A percentile compares a stretch with the other conserved stretches of the same genome.
These are phyloP conservation scores for Lepidocyrtinus sp. DNA, from an alignment of 2,888 invertebrate species.

Conservation along the genomic window DNA sequence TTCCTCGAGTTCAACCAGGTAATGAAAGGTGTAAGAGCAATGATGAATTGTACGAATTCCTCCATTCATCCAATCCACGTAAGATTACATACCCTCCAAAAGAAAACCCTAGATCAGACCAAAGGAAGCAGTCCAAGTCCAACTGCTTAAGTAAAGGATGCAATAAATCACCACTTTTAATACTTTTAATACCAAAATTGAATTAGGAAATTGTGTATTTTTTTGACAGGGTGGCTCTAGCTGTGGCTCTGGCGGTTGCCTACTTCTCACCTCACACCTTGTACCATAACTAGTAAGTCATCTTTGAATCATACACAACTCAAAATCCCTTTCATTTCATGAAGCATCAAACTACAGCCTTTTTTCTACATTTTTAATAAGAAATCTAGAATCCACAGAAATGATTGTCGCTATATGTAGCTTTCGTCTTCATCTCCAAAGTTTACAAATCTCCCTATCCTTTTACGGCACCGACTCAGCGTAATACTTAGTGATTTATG, in stretches of 20 bases:
- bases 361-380: neutral
- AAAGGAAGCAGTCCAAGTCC: too few species aligned
- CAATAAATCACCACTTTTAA: slow-evolving; percentile 47
- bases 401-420: slow-evolving; percentile 55
- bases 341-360: too few species aligned
- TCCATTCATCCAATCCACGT: neutral
- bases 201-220: slow-evolving; percentile 23
- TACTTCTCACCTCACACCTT: slow-evolving; percentile 56
- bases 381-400: slow-evolving; percentile 14
- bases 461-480: slow-evolving; percentile 63
- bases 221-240: slow-evolving; percentile 3
- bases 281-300: too few species aligned
- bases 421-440: neutral
- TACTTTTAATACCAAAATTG: slow-evolving; percentile 40
- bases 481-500: slow-evolving; percentile 65
- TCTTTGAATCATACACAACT: too few species aligned
- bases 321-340: neutral
- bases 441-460: slow-evolving; percentile 46
- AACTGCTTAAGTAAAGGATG: slow-evolving; percentile 29
- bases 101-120: too few species aligned
- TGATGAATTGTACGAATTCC: neutral
- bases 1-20: neutral
- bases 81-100: too few species aligned
- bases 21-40: neutral
- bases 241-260: too few species aligned